Evolutionary conservation across 2,888 invertebrate genomes (phyloP), one percentile per base, ranked within the genome.

Genomic region (Ditylenchus weischeri): DNA sequence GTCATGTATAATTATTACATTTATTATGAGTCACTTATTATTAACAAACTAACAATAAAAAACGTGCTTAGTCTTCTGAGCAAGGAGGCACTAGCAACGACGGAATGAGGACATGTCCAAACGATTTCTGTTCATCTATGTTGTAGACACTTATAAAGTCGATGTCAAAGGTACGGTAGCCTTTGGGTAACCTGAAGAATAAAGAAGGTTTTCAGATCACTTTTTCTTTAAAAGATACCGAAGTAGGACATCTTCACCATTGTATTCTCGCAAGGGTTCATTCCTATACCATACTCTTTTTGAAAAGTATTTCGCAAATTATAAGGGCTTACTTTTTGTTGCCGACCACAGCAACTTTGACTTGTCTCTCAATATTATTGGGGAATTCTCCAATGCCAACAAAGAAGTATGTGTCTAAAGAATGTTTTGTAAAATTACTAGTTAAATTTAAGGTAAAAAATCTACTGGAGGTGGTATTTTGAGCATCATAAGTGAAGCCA

Each of bases 121-220:
- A 77, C 19, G 74, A 71, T 60, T 76, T 66, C 36, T 71, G 66
- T 35, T 74, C 75, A 15, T 69, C 64, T 18, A 68, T 69, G 64
- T 76, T 80, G 68, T 66, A 78, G 23, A 78, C 64, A 35, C 72
- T 66, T 29, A 78, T 58, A 66, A 80, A 78, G 62, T 79, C 77
- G 43, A 78, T 73, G 68, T 78, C 78, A 57, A 78, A 79, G 1
- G 78, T 79, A 29, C 76, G 72, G 62, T 75, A 78, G n/a, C 70
- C 66, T 19, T 57, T 49, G 1, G 78, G 78, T n/a, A 78, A 66
- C 11, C 38, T 38, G 11, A 11, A 38, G 11, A 38, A 38, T 38
- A 11, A 38, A 38, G 6, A 8, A 11, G 11, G 6, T 38, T 11
- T 38, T 11, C 38, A 38, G 11, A 38, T 6, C 38, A 38, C 38